Base-by-base conservation (phyloP, 2,888 invertebrate species). In the Leptopilina drosophilae region DNA sequence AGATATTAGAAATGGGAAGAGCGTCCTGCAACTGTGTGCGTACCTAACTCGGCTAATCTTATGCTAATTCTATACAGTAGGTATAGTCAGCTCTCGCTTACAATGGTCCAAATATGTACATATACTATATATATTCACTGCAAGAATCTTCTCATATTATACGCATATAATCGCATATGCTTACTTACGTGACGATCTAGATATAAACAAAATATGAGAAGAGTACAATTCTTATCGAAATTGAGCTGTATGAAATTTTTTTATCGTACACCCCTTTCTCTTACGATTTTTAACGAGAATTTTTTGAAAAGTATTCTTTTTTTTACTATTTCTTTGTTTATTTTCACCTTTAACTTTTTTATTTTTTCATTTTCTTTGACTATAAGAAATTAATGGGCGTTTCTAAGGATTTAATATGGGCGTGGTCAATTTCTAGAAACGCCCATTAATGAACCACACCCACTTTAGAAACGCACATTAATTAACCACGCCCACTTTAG, bases 51-150 rank as follows among this genome's bases (percentile, higher is more conserved):
- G 88, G 87, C 87, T 89, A 90, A 89, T 88, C 87, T 84, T 80
- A 89, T 88, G 89, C 87, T 88, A 89, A 90, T 90, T 88, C 86
- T 85, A 89, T 88, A 87, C 89, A 85, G 87, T 84, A 82, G 84
- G 83, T 86, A 82, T 42, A 42, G 81, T 84, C 87, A 86, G 87
- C 83, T 84, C 83, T 33, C 33, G 85, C 86, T 85, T 81, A 87
- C 87, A 88, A 89, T 88, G 83, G 87, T 84, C 84, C 87, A 87
- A 80, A 82, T 83, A 80, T 80, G 59, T 62, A 33, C 33, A 33
- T 33, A 2, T 33, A 33, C 33, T 33, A 62, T 62, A 20, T 62
- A 20, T 62, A 62, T 20, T 20, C 7, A 20, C 49, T 20, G 20
- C 62, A 62, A n/a, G 9, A 2, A 20, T 15, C 9, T 62, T 20